Base-by-base conservation (phyloP, 1,140 invertebrate genomes). In the Meloidogyne floridensis region DNA sequence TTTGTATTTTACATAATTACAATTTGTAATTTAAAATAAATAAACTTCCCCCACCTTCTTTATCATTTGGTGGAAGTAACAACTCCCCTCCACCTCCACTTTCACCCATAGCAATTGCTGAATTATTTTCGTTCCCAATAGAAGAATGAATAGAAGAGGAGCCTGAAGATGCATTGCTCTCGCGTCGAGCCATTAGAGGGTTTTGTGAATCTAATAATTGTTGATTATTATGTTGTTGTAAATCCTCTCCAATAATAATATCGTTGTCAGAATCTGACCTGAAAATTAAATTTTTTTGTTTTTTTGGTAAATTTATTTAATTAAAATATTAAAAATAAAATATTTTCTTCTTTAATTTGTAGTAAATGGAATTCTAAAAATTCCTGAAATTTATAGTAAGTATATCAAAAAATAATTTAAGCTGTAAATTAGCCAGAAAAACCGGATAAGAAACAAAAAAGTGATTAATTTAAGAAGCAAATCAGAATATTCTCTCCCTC, bases 41-140 rank as follows among this genome's bases (percentile, higher is more conserved):
- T 47, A 47, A 47, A 47, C 47, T 47, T 47, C 7, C 7, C 47
- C 43, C 77, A 82, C 85, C 87, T 76, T 88, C 87, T 76, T 88
- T 88, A 42, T 88, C 87, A 71, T 88, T 89, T 11, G 82, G 86
- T 4, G 87, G 87, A 8, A 89, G 85, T 32, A 88, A 80, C 51
- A 86, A 72, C 15, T 87, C 87, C n/a, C 59, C 74, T 70, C 77
- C 81, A 13, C 15, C 13, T 2, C n/a, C 56, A 65, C 32, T 15
- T 20, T 73, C 73, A 47, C 4, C 53, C 53, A 53, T 15, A 43
- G 8, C 8, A 54, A 47, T 18, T 75, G 43, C 15, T 47, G 73
- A 42, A 75, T 42, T 51, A 53, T 43, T 75, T 75, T 75, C 15
- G 53, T 75, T 53, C 2, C 80, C 73, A 10, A 75, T 10, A 53